A percentile compares a stretch with the other conserved stretches of the same genome.
phyloP scores from a whole-genome alignment of 1,140 invertebrate genomes.

The Polyergus mexicanus region DNA sequence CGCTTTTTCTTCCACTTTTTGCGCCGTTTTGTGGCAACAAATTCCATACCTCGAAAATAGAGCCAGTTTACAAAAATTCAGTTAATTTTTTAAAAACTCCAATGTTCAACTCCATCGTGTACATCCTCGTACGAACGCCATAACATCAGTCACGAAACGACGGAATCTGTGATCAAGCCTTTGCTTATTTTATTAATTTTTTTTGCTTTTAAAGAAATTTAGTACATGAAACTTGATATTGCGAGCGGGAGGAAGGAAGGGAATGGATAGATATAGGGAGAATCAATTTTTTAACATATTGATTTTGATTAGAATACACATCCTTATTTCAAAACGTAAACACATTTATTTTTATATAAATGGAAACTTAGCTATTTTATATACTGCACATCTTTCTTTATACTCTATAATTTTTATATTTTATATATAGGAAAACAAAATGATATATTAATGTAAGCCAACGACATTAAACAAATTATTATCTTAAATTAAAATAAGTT shows the following conservation, averaged over 20 bases:
- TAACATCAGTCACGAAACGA: neutral
- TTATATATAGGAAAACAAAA: neutral
- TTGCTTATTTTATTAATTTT: too few species aligned
- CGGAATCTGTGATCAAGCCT: neutral
- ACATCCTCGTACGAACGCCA: neutral
- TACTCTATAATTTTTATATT: neutral
- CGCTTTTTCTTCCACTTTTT: constrained; percentile 73
- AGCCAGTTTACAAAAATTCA: neutral
- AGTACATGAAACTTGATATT: too few species aligned
- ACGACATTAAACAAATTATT: too few species aligned
- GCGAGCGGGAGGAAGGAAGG: too few species aligned
- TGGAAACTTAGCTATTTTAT: too few species aligned
- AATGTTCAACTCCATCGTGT: neutral
- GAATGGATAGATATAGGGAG: neutral
- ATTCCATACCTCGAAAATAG: constrained; percentile 74
- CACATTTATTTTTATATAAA: too few species aligned
- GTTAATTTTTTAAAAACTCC: neutral
- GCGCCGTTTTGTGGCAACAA: constrained; percentile 69
- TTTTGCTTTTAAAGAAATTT: neutral
- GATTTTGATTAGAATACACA: neutral
- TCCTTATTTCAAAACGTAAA: too few species aligned
- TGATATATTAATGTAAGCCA: neutral
- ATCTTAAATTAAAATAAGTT: too few species aligned
- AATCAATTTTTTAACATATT: constrained; percentile 1
- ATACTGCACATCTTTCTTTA: too few species aligned